These are phyloP conservation scores for Anser cygnoides DNA, from an alignment of 2,113 vertebrate species.

Conservation along the genomic window DNA sequence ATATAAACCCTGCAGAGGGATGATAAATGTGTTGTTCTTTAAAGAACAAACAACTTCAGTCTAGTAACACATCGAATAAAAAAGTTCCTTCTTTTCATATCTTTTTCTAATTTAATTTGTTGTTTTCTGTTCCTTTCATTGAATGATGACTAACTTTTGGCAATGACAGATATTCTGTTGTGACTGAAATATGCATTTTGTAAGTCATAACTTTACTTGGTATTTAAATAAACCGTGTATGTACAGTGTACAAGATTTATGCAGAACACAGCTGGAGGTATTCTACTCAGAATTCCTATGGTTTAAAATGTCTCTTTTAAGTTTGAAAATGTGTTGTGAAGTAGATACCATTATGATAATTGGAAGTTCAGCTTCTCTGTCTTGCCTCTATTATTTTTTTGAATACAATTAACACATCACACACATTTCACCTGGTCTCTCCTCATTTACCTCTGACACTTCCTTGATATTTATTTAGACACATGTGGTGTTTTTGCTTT, in stretches of 20 bases:
- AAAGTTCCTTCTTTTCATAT: background rate
- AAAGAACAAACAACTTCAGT: background rate
- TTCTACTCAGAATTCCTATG: slow-evolving; percentile 64
- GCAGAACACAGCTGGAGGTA: slow-evolving; percentile 60
- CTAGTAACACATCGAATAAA: background rate
- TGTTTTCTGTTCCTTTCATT: slow-evolving; percentile 33
- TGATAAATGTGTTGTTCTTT: background rate
- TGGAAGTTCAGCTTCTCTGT: slow-evolving; percentile 71
- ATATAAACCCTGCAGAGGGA: background rate
- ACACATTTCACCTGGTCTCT: slow-evolving; percentile 70
- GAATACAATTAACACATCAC: slow-evolving; percentile 75
- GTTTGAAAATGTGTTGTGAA: slow-evolving; percentile 72
- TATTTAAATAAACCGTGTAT: slow-evolving; percentile 69
- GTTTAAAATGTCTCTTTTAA: slow-evolving; percentile 69
- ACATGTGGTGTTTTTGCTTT: slow-evolving; percentile 71
- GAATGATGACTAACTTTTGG: slow-evolving; percentile 31
- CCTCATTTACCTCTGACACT: slow-evolving; percentile 73
- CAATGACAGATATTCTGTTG: slow-evolving; percentile 45
- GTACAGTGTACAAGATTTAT: slow-evolving; percentile 52
- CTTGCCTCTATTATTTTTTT: slow-evolving; percentile 69
- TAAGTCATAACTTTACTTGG: slow-evolving; percentile 70
- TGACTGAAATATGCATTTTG: slow-evolving; percentile 69
- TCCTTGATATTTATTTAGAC: slow-evolving; percentile 77
- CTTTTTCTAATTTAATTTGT: slow-evolving; percentile 31
- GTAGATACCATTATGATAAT: slow-evolving; percentile 76